Percentiles rank a stretch among this genome's conserved stretches.
Evolutionary conservation across 1,140 invertebrate species (phyloP).

Genomic region (Hylyphantes graminicola): DNA sequence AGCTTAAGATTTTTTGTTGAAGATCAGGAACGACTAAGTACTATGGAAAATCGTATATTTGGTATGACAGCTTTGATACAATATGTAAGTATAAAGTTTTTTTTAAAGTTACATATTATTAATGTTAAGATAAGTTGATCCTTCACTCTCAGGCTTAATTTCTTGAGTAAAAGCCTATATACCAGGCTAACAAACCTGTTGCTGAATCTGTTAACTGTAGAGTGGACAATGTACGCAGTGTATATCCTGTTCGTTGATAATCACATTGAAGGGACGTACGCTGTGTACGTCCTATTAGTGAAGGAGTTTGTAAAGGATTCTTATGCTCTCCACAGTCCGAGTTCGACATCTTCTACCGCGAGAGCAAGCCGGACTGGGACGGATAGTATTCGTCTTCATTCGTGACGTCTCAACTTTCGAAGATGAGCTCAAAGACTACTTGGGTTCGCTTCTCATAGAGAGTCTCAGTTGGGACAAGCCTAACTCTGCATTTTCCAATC

Average conservation of each 20-base stretch:
- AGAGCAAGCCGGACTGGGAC: constrained; percentile 11
- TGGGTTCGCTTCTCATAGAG: constrained; percentile 5
- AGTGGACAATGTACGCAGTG: no score
- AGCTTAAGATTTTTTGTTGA: constrained; percentile 33
- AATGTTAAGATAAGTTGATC: no score
- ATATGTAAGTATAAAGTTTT: constrained; percentile 54
- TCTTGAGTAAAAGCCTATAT: no score
- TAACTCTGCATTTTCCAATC: no score
- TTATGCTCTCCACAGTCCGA: constrained; percentile 3
- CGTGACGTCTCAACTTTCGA: constrained; percentile 42
- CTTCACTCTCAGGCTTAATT: no score
- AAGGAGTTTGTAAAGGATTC: no score
- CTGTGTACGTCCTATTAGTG: no score
- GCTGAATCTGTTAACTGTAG: no score
- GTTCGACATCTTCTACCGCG: constrained; percentile 10
- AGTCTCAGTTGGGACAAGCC: constrained; percentile 36
- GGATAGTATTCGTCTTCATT: constrained; percentile 5
- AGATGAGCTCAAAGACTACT: constrained; percentile 20
- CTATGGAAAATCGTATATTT: constrained; percentile 37
- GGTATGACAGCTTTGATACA: constrained; percentile 39
- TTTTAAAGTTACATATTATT: no score
- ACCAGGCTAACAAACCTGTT: no score
- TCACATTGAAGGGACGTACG: no score
- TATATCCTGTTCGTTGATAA: no score
- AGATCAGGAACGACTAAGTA: not conserved